A percentile compares a stretch with the other conserved stretches of the same genome.
phyloP scores from a whole-genome alignment of 2,113 vertebrate species.

The Mohoua ochrocephala region DNA sequence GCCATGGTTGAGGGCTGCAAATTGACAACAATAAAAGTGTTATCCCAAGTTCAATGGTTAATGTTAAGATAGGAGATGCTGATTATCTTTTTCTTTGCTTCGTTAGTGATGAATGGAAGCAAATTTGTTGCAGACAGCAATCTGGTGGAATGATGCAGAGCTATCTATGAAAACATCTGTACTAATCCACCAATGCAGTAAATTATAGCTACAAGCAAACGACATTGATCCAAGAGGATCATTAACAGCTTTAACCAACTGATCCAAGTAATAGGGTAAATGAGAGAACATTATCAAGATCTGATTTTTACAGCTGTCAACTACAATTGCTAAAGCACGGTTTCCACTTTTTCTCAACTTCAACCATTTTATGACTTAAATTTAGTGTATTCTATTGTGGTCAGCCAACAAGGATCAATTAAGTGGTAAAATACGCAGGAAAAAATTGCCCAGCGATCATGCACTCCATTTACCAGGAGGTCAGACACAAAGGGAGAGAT shows the following conservation, averaged over 20 bases:
- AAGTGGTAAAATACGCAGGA: conserved; percentile 34
- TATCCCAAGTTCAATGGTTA: conserved; percentile 42
- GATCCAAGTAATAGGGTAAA: conserved; percentile 73
- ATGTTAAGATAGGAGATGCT: conserved; percentile 59
- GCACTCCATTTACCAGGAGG: conserved; percentile 67
- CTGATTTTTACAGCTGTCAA: conserved; percentile 62
- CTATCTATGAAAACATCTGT: conserved; percentile 74
- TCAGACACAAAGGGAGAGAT: conserved; percentile 68
- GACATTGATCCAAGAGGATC: conserved; percentile 78
- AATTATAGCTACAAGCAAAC: conserved; percentile 76
- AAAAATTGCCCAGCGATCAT: conserved; percentile 31
- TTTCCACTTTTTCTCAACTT: conserved; percentile 30
- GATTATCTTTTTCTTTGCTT: conserved; percentile 75
- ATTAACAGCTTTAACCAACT: conserved; percentile 77
- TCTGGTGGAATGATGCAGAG: conserved; percentile 73
- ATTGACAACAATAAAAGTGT: conserved; percentile 43
- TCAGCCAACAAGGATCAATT: conserved; percentile 51
- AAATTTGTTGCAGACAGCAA: conserved; percentile 72
- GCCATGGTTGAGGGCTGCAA: not conserved
- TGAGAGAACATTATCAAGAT: conserved; percentile 65
- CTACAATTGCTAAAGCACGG: conserved; percentile 19
- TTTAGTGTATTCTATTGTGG: conserved; percentile 27
- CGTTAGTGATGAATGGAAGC: conserved; percentile 73
- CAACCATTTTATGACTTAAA: conserved; percentile 35
- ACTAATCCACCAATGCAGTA: conserved; percentile 71